Base-by-base conservation (phyloP, 2,113 vertebrate species). In the Falco punctatus region DNA sequence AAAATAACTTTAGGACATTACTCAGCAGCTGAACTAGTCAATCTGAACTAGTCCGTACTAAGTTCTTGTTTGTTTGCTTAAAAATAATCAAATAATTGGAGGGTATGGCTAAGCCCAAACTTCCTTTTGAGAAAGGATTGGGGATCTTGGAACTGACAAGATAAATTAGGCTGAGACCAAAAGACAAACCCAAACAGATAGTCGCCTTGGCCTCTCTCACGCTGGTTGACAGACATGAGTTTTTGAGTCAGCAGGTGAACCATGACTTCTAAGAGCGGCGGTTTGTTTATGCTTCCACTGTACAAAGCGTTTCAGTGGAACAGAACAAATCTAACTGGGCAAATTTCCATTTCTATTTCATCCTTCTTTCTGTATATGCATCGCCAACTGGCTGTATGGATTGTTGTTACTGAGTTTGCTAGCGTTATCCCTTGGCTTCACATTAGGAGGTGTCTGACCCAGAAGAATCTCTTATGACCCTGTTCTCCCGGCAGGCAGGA, bases 261-360 rank as follows among this genome's bases (percentile, higher is more conserved):
- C 91, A 55, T 97, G 95, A 94, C 96, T 94, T 95, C 91, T 64
- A 71, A 95, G 81, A 94, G 67, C 90, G 52, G 46, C 44, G 62
- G 51, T 97, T 95, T 97, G 94, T 95, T 97, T 96, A 59, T 91
- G 48, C 84, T 97, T 86, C 87, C 78, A 78, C 81, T 78, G 66
- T 85, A 92, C 62, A 78, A 94, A 96, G 90, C 13, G 0, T 95
- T 92, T 75, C 55, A 78, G 38, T 66, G 84, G 87, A 97, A 95
- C 64, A 81, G 84, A 96, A 55, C 38, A 86, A 80, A 73, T 86
- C 64, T 82, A 66, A 82, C 54, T 21, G 67, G 71, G 74, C 79
- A 59, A 58, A 74, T 86, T 88, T 91, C 78, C 78, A 82, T 75
- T 91, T 81, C 48, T 67, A 46, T 89, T 91, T 85, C 32, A n/a